Evolutionary conservation across 2,113 vertebrate species (phyloP).

Genomic region (Clarias batrachus): DNA sequence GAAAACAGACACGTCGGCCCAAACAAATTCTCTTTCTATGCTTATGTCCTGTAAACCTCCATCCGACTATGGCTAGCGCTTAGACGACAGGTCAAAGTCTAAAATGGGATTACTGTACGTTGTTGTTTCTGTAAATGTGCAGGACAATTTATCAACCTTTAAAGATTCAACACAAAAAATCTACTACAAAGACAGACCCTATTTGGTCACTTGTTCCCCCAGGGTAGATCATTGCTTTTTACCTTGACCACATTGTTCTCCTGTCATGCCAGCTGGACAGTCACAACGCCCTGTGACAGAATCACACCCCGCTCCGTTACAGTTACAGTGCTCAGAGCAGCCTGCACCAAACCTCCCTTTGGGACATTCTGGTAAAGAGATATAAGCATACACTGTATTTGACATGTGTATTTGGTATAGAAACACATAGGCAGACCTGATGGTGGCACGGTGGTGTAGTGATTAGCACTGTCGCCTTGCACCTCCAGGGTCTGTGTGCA

Average conservation of each 20-base stretch:
- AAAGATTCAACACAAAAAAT: not conserved
- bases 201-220: not conserved
- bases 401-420: not conserved
- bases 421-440: not conserved
- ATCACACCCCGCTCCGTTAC: conserved; percentile 70
- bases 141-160: not conserved
- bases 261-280: conserved; percentile 69
- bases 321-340: conserved; percentile 71
- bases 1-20: conserved; percentile 27
- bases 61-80: conserved; percentile 8
- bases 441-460: not conserved
- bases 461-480: no score
- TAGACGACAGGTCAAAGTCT: conserved; percentile 27
- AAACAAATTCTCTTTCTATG: conserved; percentile 8
- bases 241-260: conserved; percentile 74
- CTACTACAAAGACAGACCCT: not conserved
- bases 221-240: conserved; percentile 44
- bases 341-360: conserved; percentile 70
- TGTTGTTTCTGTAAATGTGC: conserved; percentile 8
- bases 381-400: not conserved
- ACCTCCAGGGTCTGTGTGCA: no score
- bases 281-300: conserved; percentile 66
- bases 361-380: conserved; percentile 67
- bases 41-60: not conserved
- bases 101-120: not conserved